A percentile compares a stretch with the other conserved stretches of the same genome.
phyloP scores from a whole-genome alignment of 2,888 invertebrate genomes.

The Dioctria rufipes region DNA sequence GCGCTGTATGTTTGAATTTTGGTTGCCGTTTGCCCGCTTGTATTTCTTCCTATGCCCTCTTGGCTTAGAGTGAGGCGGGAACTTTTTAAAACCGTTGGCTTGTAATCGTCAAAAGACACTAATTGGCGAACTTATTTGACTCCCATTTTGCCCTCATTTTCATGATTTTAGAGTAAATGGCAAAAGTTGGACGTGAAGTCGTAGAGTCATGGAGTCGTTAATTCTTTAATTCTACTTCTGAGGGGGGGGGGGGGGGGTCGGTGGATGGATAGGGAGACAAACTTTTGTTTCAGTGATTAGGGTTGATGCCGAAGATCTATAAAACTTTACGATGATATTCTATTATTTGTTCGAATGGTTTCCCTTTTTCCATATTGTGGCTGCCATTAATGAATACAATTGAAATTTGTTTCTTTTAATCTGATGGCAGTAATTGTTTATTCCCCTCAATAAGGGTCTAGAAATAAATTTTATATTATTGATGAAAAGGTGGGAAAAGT shows the following conservation, averaged over 20 bases:
- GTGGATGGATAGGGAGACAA: not conserved
- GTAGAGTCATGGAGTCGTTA: constrained; percentile 18
- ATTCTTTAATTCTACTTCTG: constrained; percentile 36
- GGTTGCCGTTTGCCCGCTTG: not conserved
- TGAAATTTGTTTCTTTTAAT: too few species aligned
- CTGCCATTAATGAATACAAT: too few species aligned
- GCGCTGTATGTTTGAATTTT: constrained; percentile 6
- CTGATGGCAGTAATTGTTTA: too few species aligned
- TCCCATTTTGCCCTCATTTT: constrained; percentile 42
- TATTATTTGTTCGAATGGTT: constrained; percentile 33
- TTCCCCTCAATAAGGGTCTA: too few species aligned
- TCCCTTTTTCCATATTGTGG: too few species aligned
- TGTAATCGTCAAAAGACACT: constrained; percentile 54
- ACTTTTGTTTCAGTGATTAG: constrained; percentile 50
- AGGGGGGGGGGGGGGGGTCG: too few species aligned
- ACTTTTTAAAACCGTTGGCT: constrained; percentile 40
- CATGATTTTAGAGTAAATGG: constrained; percentile 51
- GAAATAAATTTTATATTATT: too few species aligned
- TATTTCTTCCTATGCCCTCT: not conserved
- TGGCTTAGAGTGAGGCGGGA: constrained; percentile 5
- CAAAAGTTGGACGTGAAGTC: constrained; percentile 45
- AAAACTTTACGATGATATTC: constrained; percentile 38
- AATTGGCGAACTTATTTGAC: constrained; percentile 54
- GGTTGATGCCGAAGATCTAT: constrained; percentile 42
- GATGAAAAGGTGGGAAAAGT: too few species aligned